Evolutionary conservation across 2,113 vertebrate species (phyloP), one percentile per base, ranked within the genome.

Genomic region (Cepphus grylle): DNA sequence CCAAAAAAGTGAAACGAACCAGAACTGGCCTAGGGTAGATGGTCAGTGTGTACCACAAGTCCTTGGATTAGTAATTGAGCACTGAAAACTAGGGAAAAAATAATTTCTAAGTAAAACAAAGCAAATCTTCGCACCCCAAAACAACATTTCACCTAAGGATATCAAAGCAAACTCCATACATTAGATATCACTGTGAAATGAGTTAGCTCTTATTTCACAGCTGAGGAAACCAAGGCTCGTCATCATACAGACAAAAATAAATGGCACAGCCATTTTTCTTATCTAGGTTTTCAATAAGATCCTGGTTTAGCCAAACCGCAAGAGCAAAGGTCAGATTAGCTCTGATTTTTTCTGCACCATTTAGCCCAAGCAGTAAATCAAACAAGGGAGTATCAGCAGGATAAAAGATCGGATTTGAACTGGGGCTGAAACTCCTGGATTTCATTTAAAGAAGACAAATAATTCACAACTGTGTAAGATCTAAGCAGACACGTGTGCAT

Each of bases 391-490:
- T 89, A 86, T 78, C 67, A 66, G 72, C 23, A 67, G 67, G 58
- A 86, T 71, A 89, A 86, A 88, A 81, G 81, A 83, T 59, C 72
- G 52, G 40, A 80, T 52, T 19, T 81, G 77, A 90, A 77, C 50
- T 22, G 58, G 84, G 50, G 53, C 42, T 52, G 78, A 93, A 96
- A 85, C 26, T 90, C 53, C 47, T 91, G 69, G 72, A 71, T 94
- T 96, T 94, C 32, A 90, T 90, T 90, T 96, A 88, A 56, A 88
- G 62, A 82, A 84, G 76, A 92, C 72, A 95, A 97, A 93, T 71
- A 94, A 89, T 86, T 95, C 79, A 90, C 88, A 90, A 81, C 53
- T 29, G 38, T 34, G 38, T 84, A 45, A 91, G 59, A 72, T 45
- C 62, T 58, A 73, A 91, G 86, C 27, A 92, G 47, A 45, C 52